Base-by-base conservation (phyloP, 2,888 invertebrate genomes). In the Athalia cordata region DNA sequence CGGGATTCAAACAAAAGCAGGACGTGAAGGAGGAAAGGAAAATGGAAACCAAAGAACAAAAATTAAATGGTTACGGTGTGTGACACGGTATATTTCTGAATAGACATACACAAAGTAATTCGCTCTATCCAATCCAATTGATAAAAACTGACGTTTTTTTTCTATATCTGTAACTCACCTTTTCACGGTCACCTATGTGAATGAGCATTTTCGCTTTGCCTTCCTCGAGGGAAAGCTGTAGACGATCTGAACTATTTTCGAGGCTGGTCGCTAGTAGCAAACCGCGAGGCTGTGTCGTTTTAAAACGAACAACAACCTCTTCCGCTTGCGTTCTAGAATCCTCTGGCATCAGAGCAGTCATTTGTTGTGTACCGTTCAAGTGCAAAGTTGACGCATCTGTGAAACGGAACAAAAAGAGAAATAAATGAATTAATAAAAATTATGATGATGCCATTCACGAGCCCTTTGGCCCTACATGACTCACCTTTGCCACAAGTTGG, bases 331-430 rank as follows among this genome's bases (percentile, higher is more conserved):
- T 96, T 89, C 91, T 92, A 74, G 94, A 93, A 80, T 95, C 95
- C 80, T 95, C 95, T n/a, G 94, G 93, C 78, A 95, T 90, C 67
- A 94, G 92, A 5, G 96, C 94, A 57, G 95, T 94, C 91, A 98
- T 93, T 87, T 96, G 96, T 89, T 98, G 97, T 45, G 95, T 95
- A 57, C 97, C 98, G 87, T 98, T 97, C 86, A 98, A 94, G 85
- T 94, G 95, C 80, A 98, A 92, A 2, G 97, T 97, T 6, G 97
- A 94, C 0, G 98, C 96, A 89, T 97, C 98, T 95, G 93, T 79
- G 91, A 90, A 77, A n/a, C 67, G 80, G 13, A 77, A 57, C 5
- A 62, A 79, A 70, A 59, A 70, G 15, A 59, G 3, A 45, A 45
- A n/a, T 52, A 62, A 77, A 79, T 9, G 43, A n/a, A 61, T 49